These are phyloP conservation scores for Conopomorpha cramerella DNA, from an alignment of 1,140 invertebrate genomes.

Conservation along the genomic window DNA sequence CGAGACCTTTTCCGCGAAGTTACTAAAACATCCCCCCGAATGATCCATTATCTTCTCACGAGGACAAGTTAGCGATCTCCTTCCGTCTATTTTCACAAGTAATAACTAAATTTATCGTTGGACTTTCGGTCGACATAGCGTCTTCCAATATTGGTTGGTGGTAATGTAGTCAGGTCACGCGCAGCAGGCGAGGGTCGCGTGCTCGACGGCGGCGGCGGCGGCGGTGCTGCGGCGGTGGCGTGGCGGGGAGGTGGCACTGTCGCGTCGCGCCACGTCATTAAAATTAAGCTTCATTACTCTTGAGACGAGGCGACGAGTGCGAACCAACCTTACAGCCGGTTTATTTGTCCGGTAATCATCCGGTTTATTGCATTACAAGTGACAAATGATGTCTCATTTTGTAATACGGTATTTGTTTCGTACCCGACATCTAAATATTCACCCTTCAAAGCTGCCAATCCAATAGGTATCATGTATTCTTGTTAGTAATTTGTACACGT, in stretches of 20 bases:
- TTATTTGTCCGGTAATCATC: slow-evolving; percentile 46
- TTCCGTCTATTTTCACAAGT: slow-evolving; percentile 60
- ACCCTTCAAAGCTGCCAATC: too few relatives aligned
- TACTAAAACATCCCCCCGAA: slow-evolving; percentile 48
- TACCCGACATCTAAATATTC: too few relatives aligned
- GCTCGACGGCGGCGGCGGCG: slow-evolving; percentile 14
- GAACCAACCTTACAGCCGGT: slow-evolving; percentile 29
- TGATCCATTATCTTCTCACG: slow-evolving; percentile 58
- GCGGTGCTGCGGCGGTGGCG: slow-evolving; percentile 7
- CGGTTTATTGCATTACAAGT: slow-evolving; percentile 26
- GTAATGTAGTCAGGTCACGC: slow-evolving; percentile 43
- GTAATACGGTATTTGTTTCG: slow-evolving; percentile 10
- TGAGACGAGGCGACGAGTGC: slow-evolving; percentile 33
- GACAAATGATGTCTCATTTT: slow-evolving; percentile 9
- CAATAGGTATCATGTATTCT: too few relatives aligned
- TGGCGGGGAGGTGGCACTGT: not conserved
- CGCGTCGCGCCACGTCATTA: slow-evolving; percentile 51
- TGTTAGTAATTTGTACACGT: too few relatives aligned
- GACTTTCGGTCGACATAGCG: slow-evolving; percentile 40
- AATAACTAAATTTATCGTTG: slow-evolving; percentile 60
- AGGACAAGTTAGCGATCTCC: slow-evolving; percentile 59
- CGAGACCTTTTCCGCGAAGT: slow-evolving; percentile 42
- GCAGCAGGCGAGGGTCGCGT: too few relatives aligned
- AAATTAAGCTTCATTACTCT: slow-evolving; percentile 60
- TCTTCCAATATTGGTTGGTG: slow-evolving; percentile 46